phyloP scores from a whole-genome alignment of 2,113 vertebrate species.

The Fukomys damarensis region DNA sequence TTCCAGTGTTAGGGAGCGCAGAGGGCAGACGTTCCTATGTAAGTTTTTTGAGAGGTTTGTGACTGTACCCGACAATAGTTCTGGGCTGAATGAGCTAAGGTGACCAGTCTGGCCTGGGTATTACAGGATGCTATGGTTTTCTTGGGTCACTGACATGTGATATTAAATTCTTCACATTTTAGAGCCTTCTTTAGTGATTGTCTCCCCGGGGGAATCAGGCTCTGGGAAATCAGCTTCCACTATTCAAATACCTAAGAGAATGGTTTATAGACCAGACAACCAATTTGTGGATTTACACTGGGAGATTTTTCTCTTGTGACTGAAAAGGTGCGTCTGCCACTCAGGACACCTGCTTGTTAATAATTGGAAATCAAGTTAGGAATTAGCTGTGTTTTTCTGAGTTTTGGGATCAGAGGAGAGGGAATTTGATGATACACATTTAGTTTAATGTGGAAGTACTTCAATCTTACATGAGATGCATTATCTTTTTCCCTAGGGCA shows the following conservation, averaged over 20 bases:
- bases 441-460: not conserved
- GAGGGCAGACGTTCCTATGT: not conserved
- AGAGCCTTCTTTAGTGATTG: not conserved
- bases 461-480: not conserved
- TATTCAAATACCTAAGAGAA: slow-evolving; percentile 37
- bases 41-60: not conserved
- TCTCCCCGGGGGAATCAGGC: not conserved
- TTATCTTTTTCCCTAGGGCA: not conserved
- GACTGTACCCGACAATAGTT: not conserved
- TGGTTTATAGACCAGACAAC: slow-evolving; percentile 52
- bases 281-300: slow-evolving; percentile 9
- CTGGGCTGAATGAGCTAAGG: not conserved
- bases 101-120: not conserved
- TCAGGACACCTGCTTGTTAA: not conserved
- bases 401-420: slow-evolving; percentile 25
- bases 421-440: not conserved
- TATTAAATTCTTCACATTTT: not conserved
- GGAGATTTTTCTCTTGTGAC: not conserved
- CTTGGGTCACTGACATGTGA: not conserved
- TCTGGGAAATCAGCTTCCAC: slow-evolving; percentile 27
- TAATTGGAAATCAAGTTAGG: slow-evolving; percentile 32
- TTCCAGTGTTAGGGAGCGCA: not conserved
- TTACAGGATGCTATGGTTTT: not conserved
- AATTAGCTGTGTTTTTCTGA: not conserved
- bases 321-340: not conserved